phyloP scores from a whole-genome alignment of 2,797 vertebrate genomes.

The Cryptoblepharus egeriae region DNA sequence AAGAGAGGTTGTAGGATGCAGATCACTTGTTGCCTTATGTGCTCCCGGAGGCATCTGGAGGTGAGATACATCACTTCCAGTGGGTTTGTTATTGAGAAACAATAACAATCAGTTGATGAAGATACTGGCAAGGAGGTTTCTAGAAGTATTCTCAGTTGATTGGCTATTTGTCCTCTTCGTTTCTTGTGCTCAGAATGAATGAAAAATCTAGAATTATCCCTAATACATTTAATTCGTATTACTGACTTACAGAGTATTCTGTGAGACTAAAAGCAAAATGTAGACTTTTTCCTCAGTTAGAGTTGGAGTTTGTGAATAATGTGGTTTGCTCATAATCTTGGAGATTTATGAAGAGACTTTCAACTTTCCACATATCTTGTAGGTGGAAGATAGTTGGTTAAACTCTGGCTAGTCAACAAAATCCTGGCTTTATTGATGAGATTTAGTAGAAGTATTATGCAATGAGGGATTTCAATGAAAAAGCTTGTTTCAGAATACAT shows the following conservation, averaged over 20 bases:
- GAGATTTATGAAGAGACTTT: not conserved
- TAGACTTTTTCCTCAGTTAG: not conserved
- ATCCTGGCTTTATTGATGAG: not conserved
- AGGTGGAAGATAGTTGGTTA: not conserved
- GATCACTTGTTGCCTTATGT: too few species aligned
- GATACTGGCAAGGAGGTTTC: too few species aligned
- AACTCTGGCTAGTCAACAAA: not conserved
- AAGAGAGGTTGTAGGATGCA: too few species aligned
- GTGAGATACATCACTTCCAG: too few species aligned
- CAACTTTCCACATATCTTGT: not conserved
- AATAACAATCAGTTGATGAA: too few species aligned
- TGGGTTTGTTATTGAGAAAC: too few species aligned
- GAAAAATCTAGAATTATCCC: not conserved
- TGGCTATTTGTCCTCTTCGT: not conserved
- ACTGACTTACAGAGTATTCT: not conserved
- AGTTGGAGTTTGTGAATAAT: not conserved
- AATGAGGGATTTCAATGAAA: not conserved
- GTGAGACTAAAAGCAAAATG: not conserved
- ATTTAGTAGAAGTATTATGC: not conserved
- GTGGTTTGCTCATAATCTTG: not conserved
- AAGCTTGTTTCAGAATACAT: not conserved
- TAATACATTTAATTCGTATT: not conserved
- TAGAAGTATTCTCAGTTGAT: too few species aligned
- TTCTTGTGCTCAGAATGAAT: not conserved
- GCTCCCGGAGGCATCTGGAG: too few species aligned